phyloP scores from a whole-genome alignment of 1,140 invertebrate species.

The Akabosia matsudoensis region DNA sequence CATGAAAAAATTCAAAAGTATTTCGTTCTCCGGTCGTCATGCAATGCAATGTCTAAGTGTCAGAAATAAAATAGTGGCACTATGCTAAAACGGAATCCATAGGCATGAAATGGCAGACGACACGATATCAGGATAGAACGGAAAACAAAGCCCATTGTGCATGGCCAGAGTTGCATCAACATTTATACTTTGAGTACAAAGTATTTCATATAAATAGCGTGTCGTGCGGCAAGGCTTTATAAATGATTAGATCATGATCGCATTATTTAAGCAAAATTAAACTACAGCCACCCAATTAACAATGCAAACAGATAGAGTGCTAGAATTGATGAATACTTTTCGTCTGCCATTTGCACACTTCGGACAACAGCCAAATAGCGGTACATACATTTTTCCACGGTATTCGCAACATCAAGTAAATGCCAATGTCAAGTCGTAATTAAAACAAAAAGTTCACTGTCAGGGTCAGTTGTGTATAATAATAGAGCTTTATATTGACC shows the following conservation, averaged over 20 bases:
- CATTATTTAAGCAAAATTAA: too few relatives aligned
- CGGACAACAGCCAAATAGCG: neutral
- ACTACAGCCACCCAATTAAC: too few relatives aligned
- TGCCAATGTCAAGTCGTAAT: neutral
- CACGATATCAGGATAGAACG: neutral
- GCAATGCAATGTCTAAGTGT: too few relatives aligned
- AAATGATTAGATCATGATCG: too few relatives aligned
- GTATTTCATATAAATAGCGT: neutral
- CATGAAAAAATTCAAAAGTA: too few relatives aligned
- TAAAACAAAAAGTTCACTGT: neutral
- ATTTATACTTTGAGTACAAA: neutral
- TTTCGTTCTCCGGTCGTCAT: too few relatives aligned
- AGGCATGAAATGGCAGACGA: neutral
- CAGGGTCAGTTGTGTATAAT: neutral
- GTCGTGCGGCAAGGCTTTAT: neutral
- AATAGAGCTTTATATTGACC: too few relatives aligned
- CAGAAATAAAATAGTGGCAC: neutral
- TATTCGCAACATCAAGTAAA: neutral
- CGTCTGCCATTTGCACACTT: too few relatives aligned
- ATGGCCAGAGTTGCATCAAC: neutral
- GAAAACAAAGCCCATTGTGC: neutral
- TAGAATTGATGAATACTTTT: too few relatives aligned
- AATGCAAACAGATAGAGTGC: too few relatives aligned
- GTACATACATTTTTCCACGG: neutral
- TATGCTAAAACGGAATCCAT: neutral